These are phyloP conservation scores for Ceyx melanurus DNA, from an alignment of 2,113 vertebrate genomes.

Conservation along the genomic window DNA sequence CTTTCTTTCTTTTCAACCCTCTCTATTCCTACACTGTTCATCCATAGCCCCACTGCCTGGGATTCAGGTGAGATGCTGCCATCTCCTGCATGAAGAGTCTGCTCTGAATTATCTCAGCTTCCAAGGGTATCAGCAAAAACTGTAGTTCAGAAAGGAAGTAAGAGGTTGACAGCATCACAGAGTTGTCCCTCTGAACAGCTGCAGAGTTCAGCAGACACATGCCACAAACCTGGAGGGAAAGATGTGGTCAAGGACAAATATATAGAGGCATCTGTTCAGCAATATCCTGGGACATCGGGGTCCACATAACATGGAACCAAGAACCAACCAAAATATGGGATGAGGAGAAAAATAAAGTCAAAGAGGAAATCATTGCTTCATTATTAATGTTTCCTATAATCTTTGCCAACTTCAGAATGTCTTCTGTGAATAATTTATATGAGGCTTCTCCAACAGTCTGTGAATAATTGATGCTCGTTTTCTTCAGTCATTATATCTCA, in stretches of 20 bases:
- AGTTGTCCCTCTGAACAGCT: slow-evolving; percentile 7
- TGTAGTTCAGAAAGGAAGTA: not conserved
- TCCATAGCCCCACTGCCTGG: not conserved
- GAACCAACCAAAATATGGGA: not conserved
- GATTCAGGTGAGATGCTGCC: not conserved
- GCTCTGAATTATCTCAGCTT: not conserved
- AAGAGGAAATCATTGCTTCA: slow-evolving; percentile 22
- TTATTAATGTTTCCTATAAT: slow-evolving; percentile 52
- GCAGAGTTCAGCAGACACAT: not conserved
- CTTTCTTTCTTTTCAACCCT: not conserved
- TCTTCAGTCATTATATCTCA: slow-evolving; percentile 36
- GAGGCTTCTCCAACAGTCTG: slow-evolving; percentile 29
- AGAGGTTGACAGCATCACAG: not conserved
- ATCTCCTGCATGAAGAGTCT: not conserved
- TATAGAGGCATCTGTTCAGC: not conserved
- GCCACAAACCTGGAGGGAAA: not conserved
- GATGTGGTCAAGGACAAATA: not conserved
- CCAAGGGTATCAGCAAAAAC: not conserved
- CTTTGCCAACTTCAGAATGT: slow-evolving; percentile 30
- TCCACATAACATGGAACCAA: not conserved
- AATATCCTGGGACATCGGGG: fast-evolving
- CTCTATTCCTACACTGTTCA: not conserved
- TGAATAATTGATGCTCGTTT: slow-evolving; percentile 62
- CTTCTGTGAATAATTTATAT: slow-evolving; percentile 37
- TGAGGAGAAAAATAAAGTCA: not conserved